Base-by-base conservation (phyloP, 2,113 vertebrate genomes). In the Dicerorhinus sumatrensis region DNA sequence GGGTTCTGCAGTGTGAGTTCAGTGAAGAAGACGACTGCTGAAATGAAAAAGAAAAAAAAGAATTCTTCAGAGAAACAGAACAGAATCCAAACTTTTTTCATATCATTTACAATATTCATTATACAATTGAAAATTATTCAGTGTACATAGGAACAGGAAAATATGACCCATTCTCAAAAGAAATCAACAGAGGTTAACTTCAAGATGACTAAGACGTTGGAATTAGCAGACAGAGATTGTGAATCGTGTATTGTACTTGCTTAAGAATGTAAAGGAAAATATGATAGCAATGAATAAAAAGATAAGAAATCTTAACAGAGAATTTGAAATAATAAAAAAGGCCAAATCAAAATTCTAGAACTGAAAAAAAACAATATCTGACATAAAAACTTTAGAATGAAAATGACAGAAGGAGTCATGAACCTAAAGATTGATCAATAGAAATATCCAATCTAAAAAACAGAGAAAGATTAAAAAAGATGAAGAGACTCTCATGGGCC, bases 181-280 rank as follows among this genome's bases (percentile, higher is more conserved):
- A 25, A 82, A 33, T 63, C 51, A 80, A n/a, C 6, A 17, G 62
- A 89, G 51, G 21, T 9, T 31, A 86, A 76, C 21, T 69, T 75
- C 13, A 89, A 12, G 48, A 48, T 87, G 77, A 72, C 29, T 85
- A 17, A 56, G 21, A 70, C 76, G 27, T 58, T 72, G 10, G 13
- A 72, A 72, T 87, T 87, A 91, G 42, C 51, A 56, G 42, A 56
- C 3, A 51, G 39, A 31, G 13, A 70, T 94, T 72, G 87, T 77
- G 65, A 77, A 65, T 46, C 27, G 79, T 36, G 4, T 82, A 7
- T 87, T 51, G 1, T 51, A 72, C 76, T 70, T 86, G 39, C 29
- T 92, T 65, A 92, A 91, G 54, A 91, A 77, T 76, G 1, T 63
- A 65, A 82, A 27, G 4, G 42, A 86, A 70, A 95, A 94, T 70